These are phyloP conservation scores for Papilio elwesi DNA, from an alignment of 2,888 invertebrate species.

Conservation along the genomic window DNA sequence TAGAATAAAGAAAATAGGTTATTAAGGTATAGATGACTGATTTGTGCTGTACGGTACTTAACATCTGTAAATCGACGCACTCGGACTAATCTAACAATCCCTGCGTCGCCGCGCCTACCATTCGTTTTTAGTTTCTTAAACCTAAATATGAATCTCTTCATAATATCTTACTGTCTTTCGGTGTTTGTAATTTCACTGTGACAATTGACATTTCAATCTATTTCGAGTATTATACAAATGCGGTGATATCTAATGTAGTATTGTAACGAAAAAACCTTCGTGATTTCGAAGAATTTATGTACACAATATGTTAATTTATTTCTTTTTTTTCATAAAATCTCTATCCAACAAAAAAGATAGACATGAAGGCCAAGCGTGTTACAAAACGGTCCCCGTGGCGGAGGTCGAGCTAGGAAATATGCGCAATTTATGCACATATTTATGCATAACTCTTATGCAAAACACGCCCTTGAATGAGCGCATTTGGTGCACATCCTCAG, in stretches of 20 bases:
- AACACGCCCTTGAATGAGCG: neutral
- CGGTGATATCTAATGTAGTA: neutral
- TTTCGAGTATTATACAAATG: neutral
- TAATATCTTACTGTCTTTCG: too few species aligned
- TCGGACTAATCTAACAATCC: too few species aligned
- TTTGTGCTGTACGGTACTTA: too few species aligned
- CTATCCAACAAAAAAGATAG: slow-evolving; percentile 25
- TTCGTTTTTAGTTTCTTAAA: too few species aligned
- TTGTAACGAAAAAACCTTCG: neutral
- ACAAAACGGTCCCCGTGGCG: slow-evolving; percentile 15
- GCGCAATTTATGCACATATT: slow-evolving; percentile 32
- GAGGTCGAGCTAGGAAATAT: slow-evolving; percentile 11
- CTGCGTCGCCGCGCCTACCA: too few species aligned
- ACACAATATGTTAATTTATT: slow-evolving; percentile 16
- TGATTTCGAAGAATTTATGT: neutral
- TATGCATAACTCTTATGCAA: slow-evolving; percentile 18
- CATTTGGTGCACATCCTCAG: slow-evolving; percentile 1
- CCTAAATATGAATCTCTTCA: too few species aligned
- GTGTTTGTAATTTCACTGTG: too few species aligned
- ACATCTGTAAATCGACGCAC: too few species aligned
- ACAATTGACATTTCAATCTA: neutral
- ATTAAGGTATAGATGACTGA: too few species aligned
- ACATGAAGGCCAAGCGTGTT: slow-evolving; percentile 4
- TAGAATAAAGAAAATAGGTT: too few species aligned
- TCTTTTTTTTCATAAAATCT: slow-evolving; percentile 13